Percentiles rank a stretch among this genome's conserved stretches.
phyloP scores from a whole-genome alignment of 2,797 vertebrate genomes.

The Caiman crocodilus region DNA sequence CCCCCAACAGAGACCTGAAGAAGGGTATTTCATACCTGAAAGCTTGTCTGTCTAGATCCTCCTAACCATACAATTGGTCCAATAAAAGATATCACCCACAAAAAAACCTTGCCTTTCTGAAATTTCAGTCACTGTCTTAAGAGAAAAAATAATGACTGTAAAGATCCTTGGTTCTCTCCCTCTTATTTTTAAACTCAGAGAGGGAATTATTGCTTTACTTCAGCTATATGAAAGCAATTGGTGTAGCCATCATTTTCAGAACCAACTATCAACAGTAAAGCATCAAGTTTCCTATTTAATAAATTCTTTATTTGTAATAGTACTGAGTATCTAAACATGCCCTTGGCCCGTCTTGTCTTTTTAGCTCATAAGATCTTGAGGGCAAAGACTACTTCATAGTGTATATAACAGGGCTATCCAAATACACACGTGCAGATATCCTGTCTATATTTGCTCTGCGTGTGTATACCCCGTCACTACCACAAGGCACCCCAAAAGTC shows the following conservation, averaged over 20 bases:
- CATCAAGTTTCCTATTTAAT: slow-evolving; percentile 63
- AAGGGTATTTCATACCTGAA: no score
- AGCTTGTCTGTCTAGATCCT: no score
- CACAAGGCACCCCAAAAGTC: neutral
- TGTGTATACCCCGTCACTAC: fast-evolving
- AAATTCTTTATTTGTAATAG: slow-evolving; percentile 45
- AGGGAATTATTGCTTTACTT: neutral
- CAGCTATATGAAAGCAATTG: neutral
- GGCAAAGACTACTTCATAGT: slow-evolving; percentile 49
- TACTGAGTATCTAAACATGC: slow-evolving; percentile 54
- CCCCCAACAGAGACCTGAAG: no score
- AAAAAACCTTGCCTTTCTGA: neutral
- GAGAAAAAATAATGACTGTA: neutral
- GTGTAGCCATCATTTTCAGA: neutral
- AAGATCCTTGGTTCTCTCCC: neutral
- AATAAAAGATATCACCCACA: no score
- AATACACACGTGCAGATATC: fast-evolving
- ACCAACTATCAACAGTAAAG: slow-evolving; percentile 55
- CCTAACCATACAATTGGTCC: no score
- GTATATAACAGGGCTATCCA: no score
- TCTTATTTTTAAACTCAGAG: neutral
- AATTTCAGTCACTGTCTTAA: neutral
- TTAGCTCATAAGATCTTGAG: slow-evolving; percentile 73
- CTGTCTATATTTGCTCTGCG: neutral
- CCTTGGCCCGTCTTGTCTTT: slow-evolving; percentile 73